phyloP scores from a whole-genome alignment of 64 coral and sea anemone species.

The Pocillopora verrucosa region DNA sequence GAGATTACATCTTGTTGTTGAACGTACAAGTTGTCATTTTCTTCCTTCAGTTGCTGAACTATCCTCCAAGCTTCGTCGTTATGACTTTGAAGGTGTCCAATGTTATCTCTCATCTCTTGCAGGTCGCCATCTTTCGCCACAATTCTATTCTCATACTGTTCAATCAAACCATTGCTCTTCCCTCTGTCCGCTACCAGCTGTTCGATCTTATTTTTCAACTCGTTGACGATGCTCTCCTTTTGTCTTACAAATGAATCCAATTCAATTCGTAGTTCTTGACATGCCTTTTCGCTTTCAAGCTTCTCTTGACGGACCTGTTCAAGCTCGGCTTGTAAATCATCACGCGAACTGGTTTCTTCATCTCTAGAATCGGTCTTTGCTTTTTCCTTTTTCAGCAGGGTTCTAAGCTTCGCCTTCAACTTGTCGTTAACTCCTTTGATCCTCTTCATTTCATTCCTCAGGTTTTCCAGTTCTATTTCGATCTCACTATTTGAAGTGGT shows the following conservation, averaged over 20 bases:
- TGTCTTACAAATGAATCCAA: constrained; percentile 54
- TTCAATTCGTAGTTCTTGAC: constrained; percentile 55
- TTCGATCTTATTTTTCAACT: constrained; percentile 40
- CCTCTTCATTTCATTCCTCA: constrained; percentile 45
- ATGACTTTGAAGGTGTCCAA: constrained; percentile 6
- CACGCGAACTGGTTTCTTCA: constrained; percentile 26
- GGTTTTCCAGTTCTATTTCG: constrained; percentile 39
- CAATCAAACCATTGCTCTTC: not conserved
- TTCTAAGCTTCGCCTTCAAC: constrained; percentile 46
- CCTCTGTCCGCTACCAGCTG: constrained; percentile 36
- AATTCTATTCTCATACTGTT: not conserved
- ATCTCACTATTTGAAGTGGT: not conserved
- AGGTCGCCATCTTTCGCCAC: not conserved
- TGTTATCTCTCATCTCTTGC: not conserved
- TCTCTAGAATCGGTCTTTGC: constrained; percentile 22
- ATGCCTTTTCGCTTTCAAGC: constrained; percentile 49
- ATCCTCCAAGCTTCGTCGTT: constrained; percentile 32
- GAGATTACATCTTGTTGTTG: constrained; percentile 5
- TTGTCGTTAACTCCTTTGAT: constrained; percentile 56
- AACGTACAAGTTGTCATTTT: not conserved
- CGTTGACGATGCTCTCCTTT: constrained; percentile 48
- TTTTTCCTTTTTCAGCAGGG: constrained; percentile 46
- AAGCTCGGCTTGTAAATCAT: constrained; percentile 33
- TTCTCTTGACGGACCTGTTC: constrained; percentile 49
- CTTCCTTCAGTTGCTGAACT: constrained; percentile 3